Conservation (phyloP, 92 coral and sea anemone species). For the Epizoanthus stellaris region DNA sequence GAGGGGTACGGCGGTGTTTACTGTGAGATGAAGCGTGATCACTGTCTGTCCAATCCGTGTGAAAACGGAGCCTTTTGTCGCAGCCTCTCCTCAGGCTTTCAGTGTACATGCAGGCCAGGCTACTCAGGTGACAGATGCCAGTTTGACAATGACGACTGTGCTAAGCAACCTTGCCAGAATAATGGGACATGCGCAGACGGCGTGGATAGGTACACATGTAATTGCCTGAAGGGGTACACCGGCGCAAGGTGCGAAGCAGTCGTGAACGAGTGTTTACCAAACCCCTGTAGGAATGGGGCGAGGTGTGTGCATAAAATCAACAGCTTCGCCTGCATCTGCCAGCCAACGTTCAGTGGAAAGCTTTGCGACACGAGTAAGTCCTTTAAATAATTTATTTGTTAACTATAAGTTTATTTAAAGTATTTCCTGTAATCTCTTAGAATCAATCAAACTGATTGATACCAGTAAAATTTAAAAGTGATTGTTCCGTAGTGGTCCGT, state of each 20-base stretch:
- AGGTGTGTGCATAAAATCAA: constrained; percentile 72
- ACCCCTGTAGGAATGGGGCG: constrained; percentile 83
- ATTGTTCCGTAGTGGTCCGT: too few species aligned
- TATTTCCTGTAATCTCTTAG: neutral
- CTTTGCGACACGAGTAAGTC: constrained; percentile 75
- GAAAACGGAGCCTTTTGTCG: constrained; percentile 73
- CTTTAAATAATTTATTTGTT: neutral
- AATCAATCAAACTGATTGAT: neutral
- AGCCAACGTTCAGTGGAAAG: constrained; percentile 80
- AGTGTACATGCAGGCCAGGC: constrained; percentile 85
- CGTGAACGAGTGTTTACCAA: constrained; percentile 72
- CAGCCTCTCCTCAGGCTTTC: constrained; percentile 67
- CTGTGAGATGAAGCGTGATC: constrained; percentile 84
- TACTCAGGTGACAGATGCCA: constrained; percentile 86
- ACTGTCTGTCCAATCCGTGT: constrained; percentile 82
- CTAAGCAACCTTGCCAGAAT: constrained; percentile 78
- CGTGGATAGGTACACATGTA: constrained; percentile 70
- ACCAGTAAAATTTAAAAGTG: too few species aligned
- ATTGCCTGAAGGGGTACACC: constrained; percentile 74
- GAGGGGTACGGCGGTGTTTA: constrained; percentile 81
- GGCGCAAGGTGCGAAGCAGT: constrained; percentile 78
- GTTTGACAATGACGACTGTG: constrained; percentile 78
- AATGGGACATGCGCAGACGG: constrained; percentile 80
- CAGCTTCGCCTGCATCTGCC: constrained; percentile 85
- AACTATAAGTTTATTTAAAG: neutral